Conservation (phyloP, 2,797 vertebrate species). For the Characodon lateralis region DNA sequence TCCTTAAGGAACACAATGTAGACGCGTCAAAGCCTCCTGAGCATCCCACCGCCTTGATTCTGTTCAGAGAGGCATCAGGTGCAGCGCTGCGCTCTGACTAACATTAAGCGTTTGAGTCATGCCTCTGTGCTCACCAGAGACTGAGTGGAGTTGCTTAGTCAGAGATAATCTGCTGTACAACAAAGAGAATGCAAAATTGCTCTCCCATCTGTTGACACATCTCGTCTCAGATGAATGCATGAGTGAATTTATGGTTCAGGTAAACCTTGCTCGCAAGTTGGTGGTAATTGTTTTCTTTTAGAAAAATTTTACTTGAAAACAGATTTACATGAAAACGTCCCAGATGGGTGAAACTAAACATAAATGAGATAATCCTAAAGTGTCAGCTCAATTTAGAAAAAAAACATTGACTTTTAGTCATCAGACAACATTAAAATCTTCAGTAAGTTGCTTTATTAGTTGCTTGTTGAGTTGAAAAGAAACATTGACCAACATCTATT, state of each 20-base stretch:
- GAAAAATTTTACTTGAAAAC: neutral
- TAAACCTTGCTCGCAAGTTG: constrained; percentile 5
- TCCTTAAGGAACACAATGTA: constrained; percentile 1
- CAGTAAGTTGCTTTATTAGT: neutral
- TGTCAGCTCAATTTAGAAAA: neutral
- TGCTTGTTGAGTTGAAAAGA: neutral
- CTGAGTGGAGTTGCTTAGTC: constrained; percentile 39
- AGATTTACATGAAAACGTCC: neutral
- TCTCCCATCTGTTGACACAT: constrained; percentile 43
- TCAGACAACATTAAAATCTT: neutral
- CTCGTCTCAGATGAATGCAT: constrained; percentile 43
- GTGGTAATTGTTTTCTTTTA: constrained; percentile 10
- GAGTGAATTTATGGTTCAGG: constrained; percentile 30
- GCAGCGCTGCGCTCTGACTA: constrained; percentile 38
- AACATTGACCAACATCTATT: neutral
- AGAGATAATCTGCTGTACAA: constrained; percentile 47
- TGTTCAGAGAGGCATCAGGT: constrained; percentile 58
- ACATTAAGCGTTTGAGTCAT: constrained; percentile 52
- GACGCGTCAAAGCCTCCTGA: constrained; percentile 18
- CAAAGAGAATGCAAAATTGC: constrained; percentile 23
- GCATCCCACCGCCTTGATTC: constrained; percentile 19
- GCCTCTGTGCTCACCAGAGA: constrained; percentile 42
- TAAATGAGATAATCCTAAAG: neutral
- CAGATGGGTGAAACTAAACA: neutral
- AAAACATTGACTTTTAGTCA: neutral